Base-by-base conservation (phyloP, 2,797 vertebrate species). In the Danio jaintianensis region DNA sequence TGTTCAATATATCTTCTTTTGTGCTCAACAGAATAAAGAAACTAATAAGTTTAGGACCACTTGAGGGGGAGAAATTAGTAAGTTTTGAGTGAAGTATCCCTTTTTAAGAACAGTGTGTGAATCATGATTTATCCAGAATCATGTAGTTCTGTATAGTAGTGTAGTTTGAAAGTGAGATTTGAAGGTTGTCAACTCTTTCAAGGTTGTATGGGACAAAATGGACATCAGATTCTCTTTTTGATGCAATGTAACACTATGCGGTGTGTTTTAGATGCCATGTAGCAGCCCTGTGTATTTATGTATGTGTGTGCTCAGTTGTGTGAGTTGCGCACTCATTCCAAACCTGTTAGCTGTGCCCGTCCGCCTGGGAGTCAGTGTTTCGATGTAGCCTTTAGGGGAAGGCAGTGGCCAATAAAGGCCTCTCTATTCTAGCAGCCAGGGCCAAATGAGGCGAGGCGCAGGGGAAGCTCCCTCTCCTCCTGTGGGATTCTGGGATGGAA, bases 401-500 rank as follows among this genome's bases (percentile, higher is more conserved):
- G 75, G 81, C 78, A 85, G 85, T 85, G 89, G 84, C 86, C 88
- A 86, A 86, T 83, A 78, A 84, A 85, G 62, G 79, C 66, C 71
- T 67, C 83, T 88, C 84, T 84, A 91, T 92, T 92, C 89, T 87
- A 90, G 86, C 88, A 90, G 88, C 90, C 86, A 68, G 83, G 85
- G 83, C 87, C 90, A 92, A 92, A 93, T 93, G 89, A 91, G 90
- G 89, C 87, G 89, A 90, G 90, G 87, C 88, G 88, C 86, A 62
- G 81, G 89, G 90, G 90, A 88, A 84, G 87, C 75, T 88, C 86
- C 85, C 75, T 86, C 82, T 82, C 72, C 75, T 80, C 80, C 82
- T 85, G 78, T 61, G 82, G 83, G 81, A 85, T 77, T 82, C 53
- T 74, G 75, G 68, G 74, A 84, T 75, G 79, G 89, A 93, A 91